These are phyloP conservation scores for Parascotia fuliginaria DNA, from an alignment of 2,888 invertebrate genomes.

Conservation along the genomic window DNA sequence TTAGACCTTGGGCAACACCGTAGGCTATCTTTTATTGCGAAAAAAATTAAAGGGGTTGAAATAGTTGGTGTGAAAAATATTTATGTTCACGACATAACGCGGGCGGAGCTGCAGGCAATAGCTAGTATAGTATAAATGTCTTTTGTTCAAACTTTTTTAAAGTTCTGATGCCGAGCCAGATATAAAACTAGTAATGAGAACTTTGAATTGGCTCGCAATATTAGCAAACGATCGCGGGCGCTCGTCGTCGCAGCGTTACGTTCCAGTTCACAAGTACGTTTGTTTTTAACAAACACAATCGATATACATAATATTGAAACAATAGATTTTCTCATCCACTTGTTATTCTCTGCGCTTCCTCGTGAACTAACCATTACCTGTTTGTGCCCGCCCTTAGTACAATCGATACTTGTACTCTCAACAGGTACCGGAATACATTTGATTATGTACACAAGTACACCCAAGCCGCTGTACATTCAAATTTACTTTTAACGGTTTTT, in stretches of 20 bases:
- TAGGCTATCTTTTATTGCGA: too few species aligned
- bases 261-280: background rate
- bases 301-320: constrained; percentile 4
- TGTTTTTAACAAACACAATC: constrained; percentile 3
- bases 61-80: too few species aligned
- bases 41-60: too few species aligned
- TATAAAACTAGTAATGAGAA: too few species aligned
- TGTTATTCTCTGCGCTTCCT: constrained; percentile 7
- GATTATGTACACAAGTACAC: constrained; percentile 9
- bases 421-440: background rate
- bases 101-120: too few species aligned
- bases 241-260: background rate
- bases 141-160: too few species aligned
- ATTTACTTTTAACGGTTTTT: constrained; percentile 4
- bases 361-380: constrained; percentile 12
- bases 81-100: too few species aligned
- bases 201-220: too few species aligned
- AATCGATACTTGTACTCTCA: constrained; percentile 24
- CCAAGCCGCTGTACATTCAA: constrained; percentile 3
- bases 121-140: too few species aligned
- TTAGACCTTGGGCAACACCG: too few species aligned
- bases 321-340: constrained; percentile 8
- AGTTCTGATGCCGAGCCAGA: too few species aligned
- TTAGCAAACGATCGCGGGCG: too few species aligned
- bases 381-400: constrained; percentile 9